Evolutionary conservation across 2,797 vertebrate genomes (phyloP).

Genomic region (Parambassis ranga): DNA sequence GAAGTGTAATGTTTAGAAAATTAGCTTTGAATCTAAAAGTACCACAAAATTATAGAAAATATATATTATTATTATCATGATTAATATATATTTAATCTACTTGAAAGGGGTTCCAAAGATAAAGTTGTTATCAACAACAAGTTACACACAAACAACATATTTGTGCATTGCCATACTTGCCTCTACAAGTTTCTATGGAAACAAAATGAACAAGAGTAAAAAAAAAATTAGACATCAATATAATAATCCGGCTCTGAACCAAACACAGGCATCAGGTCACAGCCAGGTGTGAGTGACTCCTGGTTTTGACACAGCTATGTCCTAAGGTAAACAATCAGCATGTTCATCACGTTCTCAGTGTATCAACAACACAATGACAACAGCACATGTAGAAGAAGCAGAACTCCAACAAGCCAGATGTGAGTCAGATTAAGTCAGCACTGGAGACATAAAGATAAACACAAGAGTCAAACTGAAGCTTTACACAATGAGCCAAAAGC

Average conservation of each 20-base stretch:
- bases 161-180: slow-evolving; percentile 90
- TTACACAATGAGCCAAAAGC: slow-evolving; percentile 52
- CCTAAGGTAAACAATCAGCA: slow-evolving; percentile 14
- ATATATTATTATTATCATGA: slow-evolving; percentile 28
- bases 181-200: slow-evolving; percentile 98
- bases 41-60: slow-evolving; percentile 4
- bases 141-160: slow-evolving; percentile 72
- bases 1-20: too few species aligned
- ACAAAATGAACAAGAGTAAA: slow-evolving; percentile 84
- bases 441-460: slow-evolving; percentile 4
- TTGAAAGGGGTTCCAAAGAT: slow-evolving; percentile 68
- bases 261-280: slow-evolving; percentile 38
- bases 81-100: slow-evolving; percentile 28
- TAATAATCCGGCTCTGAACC: slow-evolving; percentile 29
- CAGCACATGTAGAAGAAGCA: slow-evolving; percentile 19
- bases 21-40: too few species aligned
- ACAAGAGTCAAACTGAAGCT: slow-evolving; percentile 65
- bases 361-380: not conserved
- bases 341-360: too few species aligned
- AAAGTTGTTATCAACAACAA: slow-evolving; percentile 74
- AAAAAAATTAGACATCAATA: slow-evolving; percentile 73
- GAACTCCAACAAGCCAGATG: not conserved
- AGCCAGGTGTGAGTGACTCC: slow-evolving; percentile 26
- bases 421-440: not conserved
- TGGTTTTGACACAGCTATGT: slow-evolving; percentile 11